Conservation (phyloP, 2,113 vertebrate species). For the Anhinga anhinga region DNA sequence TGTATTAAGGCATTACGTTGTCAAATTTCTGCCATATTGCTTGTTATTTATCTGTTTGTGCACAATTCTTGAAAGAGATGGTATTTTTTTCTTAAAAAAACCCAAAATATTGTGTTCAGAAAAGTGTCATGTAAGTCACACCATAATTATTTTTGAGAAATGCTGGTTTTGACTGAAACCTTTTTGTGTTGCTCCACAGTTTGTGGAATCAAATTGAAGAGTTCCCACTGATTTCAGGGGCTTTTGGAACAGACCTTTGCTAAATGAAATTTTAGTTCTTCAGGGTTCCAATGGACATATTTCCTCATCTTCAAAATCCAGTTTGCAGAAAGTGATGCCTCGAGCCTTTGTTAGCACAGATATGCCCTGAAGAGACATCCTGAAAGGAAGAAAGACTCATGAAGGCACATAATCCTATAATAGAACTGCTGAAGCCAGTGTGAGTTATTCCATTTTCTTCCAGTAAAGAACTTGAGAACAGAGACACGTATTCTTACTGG, state of each 20-base stretch:
- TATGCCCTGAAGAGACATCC: not conserved
- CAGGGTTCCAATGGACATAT: not conserved
- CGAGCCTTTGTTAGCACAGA: not conserved
- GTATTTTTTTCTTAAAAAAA: not conserved
- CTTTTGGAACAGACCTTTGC: not conserved
- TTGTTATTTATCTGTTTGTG: not conserved
- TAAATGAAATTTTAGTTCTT: not conserved
- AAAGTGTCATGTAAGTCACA: not conserved
- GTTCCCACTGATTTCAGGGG: not conserved
- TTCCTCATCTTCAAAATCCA: not conserved
- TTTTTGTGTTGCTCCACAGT: not conserved
- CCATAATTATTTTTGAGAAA: not conserved
- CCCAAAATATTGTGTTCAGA: not conserved
- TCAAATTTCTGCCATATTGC: not conserved
- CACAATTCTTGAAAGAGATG: not conserved
- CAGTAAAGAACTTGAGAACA: not conserved
- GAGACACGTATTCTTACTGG: not conserved
- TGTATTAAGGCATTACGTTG: not conserved
- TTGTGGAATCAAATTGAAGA: not conserved
- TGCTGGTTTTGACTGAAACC: not conserved
- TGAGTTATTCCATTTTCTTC: not conserved
- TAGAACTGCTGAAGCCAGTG: not conserved
- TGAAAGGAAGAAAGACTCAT: not conserved
- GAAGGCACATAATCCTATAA: not conserved
- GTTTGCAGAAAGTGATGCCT: not conserved